These are phyloP conservation scores for Agraylea sexmaculata DNA, from an alignment of 1,140 invertebrate species.

Conservation along the genomic window DNA sequence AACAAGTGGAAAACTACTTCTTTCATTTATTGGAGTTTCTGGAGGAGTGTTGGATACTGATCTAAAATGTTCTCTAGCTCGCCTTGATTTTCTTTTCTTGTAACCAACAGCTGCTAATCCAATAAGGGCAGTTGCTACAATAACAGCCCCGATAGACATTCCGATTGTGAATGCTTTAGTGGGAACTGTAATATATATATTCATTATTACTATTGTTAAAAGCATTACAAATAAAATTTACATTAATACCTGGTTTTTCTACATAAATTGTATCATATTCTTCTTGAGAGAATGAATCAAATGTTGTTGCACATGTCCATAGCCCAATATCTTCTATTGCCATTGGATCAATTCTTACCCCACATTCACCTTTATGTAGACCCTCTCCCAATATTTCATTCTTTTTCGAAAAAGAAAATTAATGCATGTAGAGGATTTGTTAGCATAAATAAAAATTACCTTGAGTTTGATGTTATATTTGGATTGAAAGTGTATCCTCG, in stretches of 20 bases:
- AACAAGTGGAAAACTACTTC: not conserved
- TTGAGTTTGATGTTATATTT: not conserved
- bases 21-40: not conserved
- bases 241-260: not conserved
- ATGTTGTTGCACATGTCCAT: conserved; percentile 15
- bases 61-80: not conserved
- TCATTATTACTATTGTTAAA: not conserved
- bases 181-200: conserved; percentile 12
- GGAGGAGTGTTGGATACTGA: conserved; percentile 3
- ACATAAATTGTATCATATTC: conserved; percentile 6
- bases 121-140: conserved; percentile 7
- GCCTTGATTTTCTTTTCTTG: conserved; percentile 2
- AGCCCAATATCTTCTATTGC: conserved; percentile 10
- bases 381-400: conserved; percentile 9
- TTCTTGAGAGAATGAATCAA: not conserved
- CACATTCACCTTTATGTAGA: conserved; percentile 14
- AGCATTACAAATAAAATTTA: no score
- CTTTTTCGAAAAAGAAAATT: conserved; percentile 1
- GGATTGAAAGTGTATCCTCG: conserved; percentile 1
- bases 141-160: conserved; percentile 12
- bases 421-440: not conserved
- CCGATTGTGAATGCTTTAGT: conserved; percentile 15
- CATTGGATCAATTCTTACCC: conserved; percentile 4
- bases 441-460: conserved; percentile 2
- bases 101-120: conserved; percentile 1